Evolutionary conservation across 2,888 invertebrate species (phyloP), one percentile per base, ranked within the genome.

Genomic region (Pristionchus maxplancki): DNA sequence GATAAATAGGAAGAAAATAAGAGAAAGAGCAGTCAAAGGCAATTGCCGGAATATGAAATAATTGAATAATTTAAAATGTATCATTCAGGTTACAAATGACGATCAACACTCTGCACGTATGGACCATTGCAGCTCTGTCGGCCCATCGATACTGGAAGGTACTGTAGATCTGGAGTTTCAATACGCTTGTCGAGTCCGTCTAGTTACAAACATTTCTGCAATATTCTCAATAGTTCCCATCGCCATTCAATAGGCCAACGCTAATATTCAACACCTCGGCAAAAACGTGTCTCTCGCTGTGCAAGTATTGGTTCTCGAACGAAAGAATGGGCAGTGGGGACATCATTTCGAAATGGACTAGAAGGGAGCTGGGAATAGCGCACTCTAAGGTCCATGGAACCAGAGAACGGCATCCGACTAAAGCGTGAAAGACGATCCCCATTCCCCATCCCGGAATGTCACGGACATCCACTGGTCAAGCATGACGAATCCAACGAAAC

Each of bases 61-160:
- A 74, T n/a, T 50, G 0, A 58, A 88, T 71, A n/a, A 85, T 31
- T 3, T 24, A 31, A 34, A 4, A 87, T 64, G 58, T 11, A 83
- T 83, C 34, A 67, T 91, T 84, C 67, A 92, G 94, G 85, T 58
- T 94, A n/a, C 92, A 93, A 89, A 89, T 91, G 40, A 93, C 93
- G 3, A 91, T 94, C 13, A 92, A 92, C 88, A 93, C 93, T 28
- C 87, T 94, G 48, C 94, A 94, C 89, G 93, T 93, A 44, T 94
- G 94, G 94, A 94, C 94, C 24, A 94, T 94, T 78, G 94, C 94
- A 13, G 92, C 94, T 0, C 88, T 94, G 13, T 93, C 93, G 24
- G 93, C 92, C 17, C 94, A 94, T 90, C 93, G 94, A 0, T 94
- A 94, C 84, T 94, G 94, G 94, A 94, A 94, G 92, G 94, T 94